phyloP scores from a whole-genome alignment of 1,140 invertebrate genomes.

The Microplitis demolitor region DNA sequence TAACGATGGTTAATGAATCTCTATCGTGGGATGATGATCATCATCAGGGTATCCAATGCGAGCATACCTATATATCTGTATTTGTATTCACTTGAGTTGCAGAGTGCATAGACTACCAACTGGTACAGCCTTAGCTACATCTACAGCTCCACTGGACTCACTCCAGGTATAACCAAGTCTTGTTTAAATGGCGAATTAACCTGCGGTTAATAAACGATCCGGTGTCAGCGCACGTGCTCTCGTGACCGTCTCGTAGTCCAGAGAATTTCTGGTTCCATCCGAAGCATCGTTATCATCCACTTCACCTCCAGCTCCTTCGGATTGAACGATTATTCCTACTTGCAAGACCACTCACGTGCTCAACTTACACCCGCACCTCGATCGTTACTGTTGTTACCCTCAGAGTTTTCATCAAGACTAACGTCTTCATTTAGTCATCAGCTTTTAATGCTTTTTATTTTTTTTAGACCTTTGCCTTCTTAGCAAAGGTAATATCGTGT shows the following conservation, averaged over 20 bases:
- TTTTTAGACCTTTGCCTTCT: too few relatives aligned
- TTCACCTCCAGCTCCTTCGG: neutral
- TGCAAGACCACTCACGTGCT: neutral
- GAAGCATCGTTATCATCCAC: slow-evolving; percentile 12
- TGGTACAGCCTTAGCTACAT: too few relatives aligned
- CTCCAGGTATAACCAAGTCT: neutral
- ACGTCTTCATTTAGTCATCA: too few relatives aligned
- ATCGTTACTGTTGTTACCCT: neutral
- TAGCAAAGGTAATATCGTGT: too few relatives aligned
- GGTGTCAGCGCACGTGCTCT: slow-evolving; percentile 41
- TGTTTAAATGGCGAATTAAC: slow-evolving; percentile 56
- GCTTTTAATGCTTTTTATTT: too few relatives aligned
- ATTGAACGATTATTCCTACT: slow-evolving; percentile 17
- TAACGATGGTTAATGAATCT: slow-evolving; percentile 61
- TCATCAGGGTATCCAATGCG: slow-evolving; percentile 49
- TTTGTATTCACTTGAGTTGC: neutral
- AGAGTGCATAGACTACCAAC: too few relatives aligned
- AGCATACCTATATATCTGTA: slow-evolving; percentile 8
- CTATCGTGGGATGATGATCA: slow-evolving; percentile 51
- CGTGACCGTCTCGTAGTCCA: slow-evolving; percentile 13
- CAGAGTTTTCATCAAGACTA: too few relatives aligned
- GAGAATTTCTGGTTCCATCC: slow-evolving; percentile 25
- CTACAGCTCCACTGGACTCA: too few relatives aligned
- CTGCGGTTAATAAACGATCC: slow-evolving; percentile 50
- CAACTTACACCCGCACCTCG: neutral